Evolutionary conservation across 2,113 vertebrate species (phyloP), one percentile per base, ranked within the genome.

Genomic region (Cacatua alba): DNA sequence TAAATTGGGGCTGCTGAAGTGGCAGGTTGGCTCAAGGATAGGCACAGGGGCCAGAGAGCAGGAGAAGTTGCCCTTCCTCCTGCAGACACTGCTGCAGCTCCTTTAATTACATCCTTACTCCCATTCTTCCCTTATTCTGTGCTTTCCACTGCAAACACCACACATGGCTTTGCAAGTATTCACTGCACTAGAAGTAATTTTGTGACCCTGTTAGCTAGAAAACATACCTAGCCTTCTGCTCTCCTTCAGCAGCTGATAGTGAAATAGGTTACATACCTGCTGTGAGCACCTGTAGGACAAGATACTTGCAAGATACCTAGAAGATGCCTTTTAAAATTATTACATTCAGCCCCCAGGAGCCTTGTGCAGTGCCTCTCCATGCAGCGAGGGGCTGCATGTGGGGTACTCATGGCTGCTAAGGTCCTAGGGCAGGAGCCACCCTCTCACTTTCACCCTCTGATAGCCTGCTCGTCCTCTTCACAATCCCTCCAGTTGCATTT

Each of bases 351-450:
- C 35, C 17, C 13, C 2, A 2, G n/a, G 19, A 74, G 6, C 16
- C 17, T 25, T 4, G 4, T 25, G n/a, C 21, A 17, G 41, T 43
- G 12, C 29, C 23, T 62, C 29, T 77, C 59, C 19, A 6, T 10
- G 25, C 31, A 86, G 31, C 0, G 0, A 78, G 37, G 29, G 17
- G 26, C 14, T n/a, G 41, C 3, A 0, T 0, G 6, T 43, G 29
- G 35, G 29, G 41, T 46, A 68, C 11, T 7, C 33, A 5, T 10
- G 21, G 21, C 13, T 71, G 35, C 5, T 11, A 23, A 57, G 43
- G 16, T 5, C 29, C 29, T 31, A 13, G 23, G 18, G 19, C 3
- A 25, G 71, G 44, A 18, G 20, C 16, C 17, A 2, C 11, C 16
- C 25, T 52, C 43, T 11, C 11, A 7, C 5, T 67, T 67, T 44